Base-by-base conservation (phyloP, 1,140 invertebrate genomes). In the Pollicipes pollicipes region DNA sequence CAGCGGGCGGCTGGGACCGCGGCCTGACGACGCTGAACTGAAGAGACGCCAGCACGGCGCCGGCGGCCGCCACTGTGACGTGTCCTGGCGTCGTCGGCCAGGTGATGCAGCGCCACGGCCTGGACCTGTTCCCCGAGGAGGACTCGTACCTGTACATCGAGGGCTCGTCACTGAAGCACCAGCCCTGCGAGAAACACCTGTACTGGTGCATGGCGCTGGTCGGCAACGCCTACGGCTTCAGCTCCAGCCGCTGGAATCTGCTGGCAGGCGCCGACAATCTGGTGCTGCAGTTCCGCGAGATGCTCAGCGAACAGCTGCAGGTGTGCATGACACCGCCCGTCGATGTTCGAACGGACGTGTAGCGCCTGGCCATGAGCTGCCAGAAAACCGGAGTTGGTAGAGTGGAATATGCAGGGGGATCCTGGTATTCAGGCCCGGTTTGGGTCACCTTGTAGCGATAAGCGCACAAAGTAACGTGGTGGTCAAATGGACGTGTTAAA, bases 221-320 rank as follows among this genome's bases (percentile, higher is more conserved):
- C 13, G 85, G 86, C 6, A 85, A 86, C 0, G 83, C 85, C 3
- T 90, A 90, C 76, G 88, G 90, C 72, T 94, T 93, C 76, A 85
- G 90, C 45, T 95, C 90, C 89, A 93, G 90, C 21, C 85, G 91
- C 67, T 95, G 91, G 91, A 95, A 95, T 76, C 80, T 84, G 0
- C 74, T 83, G 68, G 84, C 84, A 1, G 86, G 86, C 0, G 81
- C 82, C 8, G 80, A 88, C 4, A 86, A 85, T 63, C 85, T 90
- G 17, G 84, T 91, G 0, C 80, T 90, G 73, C 87, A 91, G 76
- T 82, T 89, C 0, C 73, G 71, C 45, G 72, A 73, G 31, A 28
- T 73, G 32, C 28, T 71, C 4, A 64, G 71, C 16, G 75, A 74
- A 32, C 71, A 73, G 3, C 71, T 66, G 13, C 71, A 72, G 71